Conservation (phyloP, 1,140 invertebrate genomes). For the Chrysomallon squamiferum region DNA sequence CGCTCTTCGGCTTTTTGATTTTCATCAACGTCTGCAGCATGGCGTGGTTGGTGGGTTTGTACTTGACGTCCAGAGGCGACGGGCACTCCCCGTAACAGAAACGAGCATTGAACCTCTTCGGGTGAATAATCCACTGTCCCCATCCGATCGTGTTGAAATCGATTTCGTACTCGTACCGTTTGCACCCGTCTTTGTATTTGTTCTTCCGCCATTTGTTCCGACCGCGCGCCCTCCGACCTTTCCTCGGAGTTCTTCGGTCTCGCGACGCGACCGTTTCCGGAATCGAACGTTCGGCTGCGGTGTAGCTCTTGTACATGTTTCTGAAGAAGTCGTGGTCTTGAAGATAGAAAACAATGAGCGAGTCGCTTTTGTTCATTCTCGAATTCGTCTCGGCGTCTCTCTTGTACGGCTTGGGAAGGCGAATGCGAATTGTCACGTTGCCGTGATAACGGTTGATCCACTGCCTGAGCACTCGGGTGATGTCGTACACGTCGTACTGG, state of each 20-base stretch:
- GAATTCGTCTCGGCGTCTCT: conserved; percentile 1
- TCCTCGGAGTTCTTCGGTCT: not conserved
- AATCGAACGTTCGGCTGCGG: conserved; percentile 13
- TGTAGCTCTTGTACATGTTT: conserved; percentile 37
- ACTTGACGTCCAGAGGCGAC: conserved; percentile 29
- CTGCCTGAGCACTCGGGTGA: conserved; percentile 20
- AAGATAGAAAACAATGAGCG: conserved; percentile 43
- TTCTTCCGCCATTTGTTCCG: conserved; percentile 18
- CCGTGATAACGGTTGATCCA: conserved; percentile 34
- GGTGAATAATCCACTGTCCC: conserved; percentile 99
- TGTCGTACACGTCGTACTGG: conserved; percentile 28
- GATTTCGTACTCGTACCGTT: conserved; percentile 75
- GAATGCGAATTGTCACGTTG: conserved; percentile 29
- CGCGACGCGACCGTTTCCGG: not conserved
- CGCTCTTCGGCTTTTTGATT: conserved; percentile 32
- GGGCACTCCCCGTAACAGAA: conserved; percentile 93
- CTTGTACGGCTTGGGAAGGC: conserved; percentile 14
- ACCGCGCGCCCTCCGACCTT: conserved; percentile 7
- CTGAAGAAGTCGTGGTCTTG: conserved; percentile 38
- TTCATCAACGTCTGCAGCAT: conserved; percentile 96
- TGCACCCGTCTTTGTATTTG: conserved; percentile 26
- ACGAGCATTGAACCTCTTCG: conserved; percentile 91
- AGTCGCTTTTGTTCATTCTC: conserved; percentile 4
- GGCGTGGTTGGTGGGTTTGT: conserved; percentile 89
- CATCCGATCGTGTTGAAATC: conserved; percentile 95